These are phyloP conservation scores for Scomber scombrus DNA, from an alignment of 2,113 vertebrate genomes.

Conservation along the genomic window DNA sequence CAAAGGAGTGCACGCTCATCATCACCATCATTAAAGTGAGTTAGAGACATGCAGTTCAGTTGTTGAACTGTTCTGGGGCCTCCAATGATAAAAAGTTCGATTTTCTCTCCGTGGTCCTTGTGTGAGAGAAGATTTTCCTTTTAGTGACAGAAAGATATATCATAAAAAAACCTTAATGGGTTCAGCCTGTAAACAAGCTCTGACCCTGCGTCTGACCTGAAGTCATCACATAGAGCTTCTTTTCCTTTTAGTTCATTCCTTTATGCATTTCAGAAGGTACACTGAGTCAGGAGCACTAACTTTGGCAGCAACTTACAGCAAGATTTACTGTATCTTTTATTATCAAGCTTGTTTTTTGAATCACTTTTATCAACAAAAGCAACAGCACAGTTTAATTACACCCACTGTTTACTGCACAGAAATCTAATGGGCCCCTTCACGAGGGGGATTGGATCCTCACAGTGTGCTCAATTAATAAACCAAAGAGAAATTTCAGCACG, in stretches of 20 bases:
- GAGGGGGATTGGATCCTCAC: constrained; percentile 1
- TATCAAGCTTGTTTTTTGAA: constrained; percentile 19
- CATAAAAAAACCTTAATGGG: constrained; percentile 6
- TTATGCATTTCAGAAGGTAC: background rate
- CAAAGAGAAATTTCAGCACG: constrained; percentile 35
- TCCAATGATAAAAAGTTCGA: constrained; percentile 11
- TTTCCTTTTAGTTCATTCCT: constrained; percentile 1
- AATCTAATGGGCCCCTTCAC: constrained; percentile 26
- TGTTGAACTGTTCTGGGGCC: background rate
- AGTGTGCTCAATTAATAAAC: constrained; percentile 33
- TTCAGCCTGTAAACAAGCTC: constrained; percentile 13
- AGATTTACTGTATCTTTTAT: constrained; percentile 32
- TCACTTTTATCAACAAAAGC: constrained; percentile 23
- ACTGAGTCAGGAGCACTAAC: background rate
- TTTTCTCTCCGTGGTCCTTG: background rate
- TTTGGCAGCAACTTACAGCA: background rate
- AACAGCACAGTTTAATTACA: constrained; percentile 26
- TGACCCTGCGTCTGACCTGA: constrained; percentile 3
- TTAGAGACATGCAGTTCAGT: background rate
- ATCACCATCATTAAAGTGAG: background rate
- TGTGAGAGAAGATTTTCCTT: constrained; percentile 2
- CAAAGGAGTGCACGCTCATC: background rate
- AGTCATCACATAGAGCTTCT: constrained; percentile 22
- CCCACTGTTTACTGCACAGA: constrained; percentile 34
- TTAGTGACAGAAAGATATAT: constrained; percentile 17